phyloP scores from a whole-genome alignment of 2,113 vertebrate genomes.

The Aptenodytes forsteri region DNA sequence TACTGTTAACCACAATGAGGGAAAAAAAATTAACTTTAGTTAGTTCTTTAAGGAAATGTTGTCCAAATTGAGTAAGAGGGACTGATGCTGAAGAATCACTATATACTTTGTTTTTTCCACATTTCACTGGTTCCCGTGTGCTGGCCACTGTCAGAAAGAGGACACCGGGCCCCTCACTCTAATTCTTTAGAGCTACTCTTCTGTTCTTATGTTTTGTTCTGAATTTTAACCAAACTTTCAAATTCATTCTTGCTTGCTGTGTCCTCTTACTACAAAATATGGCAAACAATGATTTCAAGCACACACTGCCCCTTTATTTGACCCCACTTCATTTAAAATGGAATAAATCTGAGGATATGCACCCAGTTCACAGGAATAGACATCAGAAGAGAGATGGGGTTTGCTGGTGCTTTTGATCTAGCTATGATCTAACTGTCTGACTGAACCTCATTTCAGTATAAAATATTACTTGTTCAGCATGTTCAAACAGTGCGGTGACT shows the following conservation, averaged over 20 bases:
- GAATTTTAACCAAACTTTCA: background rate
- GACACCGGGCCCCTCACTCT: background rate
- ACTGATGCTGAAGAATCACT: background rate
- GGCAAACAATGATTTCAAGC: background rate
- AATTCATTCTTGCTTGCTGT: background rate
- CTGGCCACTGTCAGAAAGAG: background rate
- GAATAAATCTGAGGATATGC: background rate
- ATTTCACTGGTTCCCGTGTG: background rate
- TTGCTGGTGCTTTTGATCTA: background rate
- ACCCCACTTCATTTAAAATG: background rate
- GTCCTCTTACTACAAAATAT: background rate
- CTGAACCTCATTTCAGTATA: background rate
- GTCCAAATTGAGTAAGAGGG: background rate
- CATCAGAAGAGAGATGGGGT: background rate
- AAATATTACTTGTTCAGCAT: background rate
- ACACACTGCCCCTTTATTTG: background rate
- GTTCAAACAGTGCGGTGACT: background rate
- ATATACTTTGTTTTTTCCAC: rapidly evolving
- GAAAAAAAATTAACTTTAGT: background rate
- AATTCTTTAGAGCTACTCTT: background rate
- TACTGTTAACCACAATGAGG: background rate
- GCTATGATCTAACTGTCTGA: background rate
- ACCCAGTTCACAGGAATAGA: background rate
- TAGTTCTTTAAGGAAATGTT: background rate
- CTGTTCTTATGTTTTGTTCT: background rate